phyloP scores from a whole-genome alignment of 2,888 invertebrate species.

The Coelinius sp. region DNA sequence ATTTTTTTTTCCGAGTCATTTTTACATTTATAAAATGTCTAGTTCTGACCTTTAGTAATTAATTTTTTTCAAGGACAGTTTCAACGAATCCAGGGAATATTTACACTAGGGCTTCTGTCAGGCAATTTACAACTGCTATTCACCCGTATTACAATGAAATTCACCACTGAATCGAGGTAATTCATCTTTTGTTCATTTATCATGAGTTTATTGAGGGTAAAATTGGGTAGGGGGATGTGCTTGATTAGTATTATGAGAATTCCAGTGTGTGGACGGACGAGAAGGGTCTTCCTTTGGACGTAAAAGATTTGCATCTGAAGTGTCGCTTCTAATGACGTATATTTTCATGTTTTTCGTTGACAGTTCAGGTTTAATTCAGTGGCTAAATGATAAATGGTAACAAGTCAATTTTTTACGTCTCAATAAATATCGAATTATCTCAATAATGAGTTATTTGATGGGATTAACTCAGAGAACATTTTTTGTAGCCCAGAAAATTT shows the following conservation, averaged over 20 bases:
- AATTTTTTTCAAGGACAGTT: constrained; percentile 15
- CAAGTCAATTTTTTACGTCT: no score
- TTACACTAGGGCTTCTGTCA: constrained; percentile 14
- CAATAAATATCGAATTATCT: no score
- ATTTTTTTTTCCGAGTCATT: no score
- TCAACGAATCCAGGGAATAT: not conserved
- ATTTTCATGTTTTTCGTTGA: not conserved
- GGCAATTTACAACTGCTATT: constrained; percentile 7
- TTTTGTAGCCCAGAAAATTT: no score
- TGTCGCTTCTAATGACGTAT: not conserved
- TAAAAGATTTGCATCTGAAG: constrained; percentile 20
- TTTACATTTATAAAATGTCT: not conserved
- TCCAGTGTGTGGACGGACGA: not conserved
- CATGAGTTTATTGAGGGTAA: constrained; percentile 16
- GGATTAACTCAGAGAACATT: no score
- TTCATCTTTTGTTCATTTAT: not conserved
- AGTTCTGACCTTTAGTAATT: not conserved
- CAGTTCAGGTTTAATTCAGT: no score
- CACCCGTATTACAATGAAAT: not conserved
- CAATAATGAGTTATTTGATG: no score
- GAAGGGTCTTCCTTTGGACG: not conserved
- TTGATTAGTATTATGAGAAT: constrained; percentile 13
- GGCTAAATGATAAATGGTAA: no score
- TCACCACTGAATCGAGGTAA: not conserved
- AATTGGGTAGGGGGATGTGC: not conserved